phyloP scores from a whole-genome alignment of 1,140 invertebrate genomes.

The Saxidomus purpurata region DNA sequence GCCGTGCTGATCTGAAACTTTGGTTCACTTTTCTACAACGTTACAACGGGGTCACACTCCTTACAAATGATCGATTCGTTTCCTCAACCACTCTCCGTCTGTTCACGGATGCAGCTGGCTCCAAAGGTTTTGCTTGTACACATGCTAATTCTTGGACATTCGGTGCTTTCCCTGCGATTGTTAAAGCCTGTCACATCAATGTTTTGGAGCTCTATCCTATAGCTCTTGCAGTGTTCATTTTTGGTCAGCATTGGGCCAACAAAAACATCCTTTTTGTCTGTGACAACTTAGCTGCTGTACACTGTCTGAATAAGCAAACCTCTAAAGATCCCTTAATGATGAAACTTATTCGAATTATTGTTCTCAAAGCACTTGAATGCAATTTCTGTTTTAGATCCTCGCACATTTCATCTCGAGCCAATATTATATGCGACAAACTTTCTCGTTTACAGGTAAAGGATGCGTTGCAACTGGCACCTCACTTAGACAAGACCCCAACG shows the following conservation, averaged over 20 bases:
- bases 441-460: conserved; percentile 60
- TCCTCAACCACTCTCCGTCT: conserved; percentile 1
- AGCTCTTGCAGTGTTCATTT: conserved; percentile 48
- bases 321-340: conserved; percentile 10
- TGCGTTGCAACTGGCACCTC: not conserved
- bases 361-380: conserved; percentile 16
- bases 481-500: conserved; percentile 44
- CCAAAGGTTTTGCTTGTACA: not conserved
- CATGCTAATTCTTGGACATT: not conserved
- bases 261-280: too few relatives aligned
- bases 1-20: not conserved
- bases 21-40: not conserved
- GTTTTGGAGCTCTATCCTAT: too few relatives aligned
- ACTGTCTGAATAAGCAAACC: conserved; percentile 23
- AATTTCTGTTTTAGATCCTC: conserved; percentile 62
- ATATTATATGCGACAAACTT: conserved; percentile 61
- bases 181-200: not conserved
- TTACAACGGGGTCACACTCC: conserved; percentile 57
- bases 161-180: not conserved
- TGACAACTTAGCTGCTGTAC: not conserved
- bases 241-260: not conserved
- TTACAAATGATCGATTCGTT: conserved; percentile 25
- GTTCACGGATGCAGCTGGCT: conserved; percentile 47
- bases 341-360: not conserved
- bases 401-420: conserved; percentile 63